phyloP scores from a whole-genome alignment of 1,140 invertebrate species.

The Lerema accius region DNA sequence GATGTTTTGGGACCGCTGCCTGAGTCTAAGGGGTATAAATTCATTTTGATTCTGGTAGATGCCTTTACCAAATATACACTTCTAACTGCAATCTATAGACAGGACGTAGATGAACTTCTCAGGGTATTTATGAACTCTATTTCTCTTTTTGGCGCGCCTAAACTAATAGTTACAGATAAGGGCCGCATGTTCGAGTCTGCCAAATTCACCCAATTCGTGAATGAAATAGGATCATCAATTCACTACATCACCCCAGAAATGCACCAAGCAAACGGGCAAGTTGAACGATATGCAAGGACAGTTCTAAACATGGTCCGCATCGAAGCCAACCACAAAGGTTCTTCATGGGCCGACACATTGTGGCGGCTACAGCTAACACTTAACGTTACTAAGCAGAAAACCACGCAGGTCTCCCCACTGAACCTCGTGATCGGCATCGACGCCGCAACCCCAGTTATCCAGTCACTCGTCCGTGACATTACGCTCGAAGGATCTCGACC shows the following conservation, averaged over 20 bases:
- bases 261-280: conserved; percentile 39
- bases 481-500: background rate
- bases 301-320: conserved; percentile 31
- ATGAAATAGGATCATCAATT: conserved; percentile 5
- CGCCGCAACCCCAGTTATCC: conserved; percentile 13
- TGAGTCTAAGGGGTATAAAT: background rate
- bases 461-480: background rate
- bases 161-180: background rate
- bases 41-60: background rate
- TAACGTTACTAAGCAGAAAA: conserved; percentile 22
- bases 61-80: background rate
- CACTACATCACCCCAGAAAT: conserved; percentile 34
- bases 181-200: background rate
- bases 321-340: background rate
- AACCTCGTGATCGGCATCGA: conserved; percentile 19
- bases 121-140: background rate
- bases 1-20: background rate
- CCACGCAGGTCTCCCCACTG: conserved; percentile 16
- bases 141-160: background rate
- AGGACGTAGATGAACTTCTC: background rate
- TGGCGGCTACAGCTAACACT: conserved; percentile 23
- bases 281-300: conserved; percentile 41
- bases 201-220: background rate
- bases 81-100: background rate
- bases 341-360: background rate